Evolutionary conservation across 92 coral and sea anemone species (phyloP).

Genomic region (Phenganax stokvisi): DNA sequence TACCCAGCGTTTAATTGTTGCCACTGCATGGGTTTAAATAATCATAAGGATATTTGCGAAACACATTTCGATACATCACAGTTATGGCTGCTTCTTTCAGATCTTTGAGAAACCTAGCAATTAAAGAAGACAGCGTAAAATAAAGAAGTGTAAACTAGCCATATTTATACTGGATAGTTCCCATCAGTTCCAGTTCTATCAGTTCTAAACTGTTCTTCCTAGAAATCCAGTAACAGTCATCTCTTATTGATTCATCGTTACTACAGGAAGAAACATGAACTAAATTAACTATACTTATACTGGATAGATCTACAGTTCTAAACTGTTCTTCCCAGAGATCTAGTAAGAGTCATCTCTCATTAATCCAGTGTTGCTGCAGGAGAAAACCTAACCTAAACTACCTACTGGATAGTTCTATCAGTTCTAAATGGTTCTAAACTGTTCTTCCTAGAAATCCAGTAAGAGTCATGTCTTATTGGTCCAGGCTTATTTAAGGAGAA

Average conservation of each 20-base stretch:
- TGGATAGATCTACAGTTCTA: conserved; percentile 22
- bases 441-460: conserved; percentile 13
- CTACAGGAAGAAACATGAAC: conserved; percentile 20
- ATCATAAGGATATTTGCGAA: conserved; percentile 76
- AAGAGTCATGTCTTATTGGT: background rate
- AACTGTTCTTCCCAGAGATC: conserved; percentile 17
- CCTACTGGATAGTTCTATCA: background rate
- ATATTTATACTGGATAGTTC: background rate
- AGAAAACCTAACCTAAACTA: conserved; percentile 18
- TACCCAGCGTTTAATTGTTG: background rate
- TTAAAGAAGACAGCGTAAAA: background rate
- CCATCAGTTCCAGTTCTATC: background rate
- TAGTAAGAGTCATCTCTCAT: conserved; percentile 3
- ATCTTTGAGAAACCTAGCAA: conserved; percentile 73
- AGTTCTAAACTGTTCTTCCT: conserved; percentile 19
- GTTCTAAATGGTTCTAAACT: background rate
- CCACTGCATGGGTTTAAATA: conserved; percentile 76
- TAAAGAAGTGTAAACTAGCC: background rate
- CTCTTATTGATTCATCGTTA: conserved; percentile 13
- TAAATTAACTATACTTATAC: conserved; percentile 8
- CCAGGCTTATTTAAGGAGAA: background rate
- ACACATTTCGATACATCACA: conserved; percentile 76
- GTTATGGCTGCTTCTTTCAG: conserved; percentile 68
- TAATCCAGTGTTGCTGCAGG: conserved; percentile 13
- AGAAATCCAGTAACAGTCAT: conserved; percentile 1